Percentiles rank a stretch among this genome's conserved stretches.
Evolutionary conservation across 2,113 vertebrate species (phyloP).

Genomic region (Siphamia tubifer): DNA sequence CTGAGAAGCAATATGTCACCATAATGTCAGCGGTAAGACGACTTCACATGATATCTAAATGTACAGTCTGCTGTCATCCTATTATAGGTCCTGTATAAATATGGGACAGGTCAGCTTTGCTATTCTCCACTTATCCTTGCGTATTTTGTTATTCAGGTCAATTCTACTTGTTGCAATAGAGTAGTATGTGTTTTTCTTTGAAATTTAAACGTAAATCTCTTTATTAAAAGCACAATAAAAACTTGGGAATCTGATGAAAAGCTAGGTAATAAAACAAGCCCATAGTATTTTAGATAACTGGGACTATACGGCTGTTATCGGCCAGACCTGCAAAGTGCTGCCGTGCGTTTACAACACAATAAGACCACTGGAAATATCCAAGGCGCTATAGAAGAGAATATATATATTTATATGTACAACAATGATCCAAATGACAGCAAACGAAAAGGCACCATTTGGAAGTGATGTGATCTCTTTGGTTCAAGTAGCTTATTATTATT

Average conservation of each 20-base stretch:
- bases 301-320: background rate
- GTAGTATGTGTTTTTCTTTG: background rate
- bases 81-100: slow-evolving; percentile 50
- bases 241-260: background rate
- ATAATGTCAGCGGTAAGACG: slow-evolving; percentile 69
- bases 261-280: background rate
- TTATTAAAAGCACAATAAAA: background rate
- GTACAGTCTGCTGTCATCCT: slow-evolving; percentile 56
- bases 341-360: background rate
- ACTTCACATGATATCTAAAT: slow-evolving; percentile 67
- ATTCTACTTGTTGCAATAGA: slow-evolving; percentile 61
- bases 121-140: slow-evolving; percentile 53
- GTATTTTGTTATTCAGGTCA: slow-evolving; percentile 10
- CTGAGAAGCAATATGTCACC: slow-evolving; percentile 68
- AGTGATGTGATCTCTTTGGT: too few relatives aligned
- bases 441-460: background rate
- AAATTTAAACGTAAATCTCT: background rate
- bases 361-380: slow-evolving; percentile 1
- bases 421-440: background rate
- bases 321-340: slow-evolving; percentile 1
- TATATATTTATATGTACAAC: background rate
- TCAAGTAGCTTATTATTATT: background rate
- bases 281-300: slow-evolving; percentile 16
- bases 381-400: background rate
- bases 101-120: slow-evolving; percentile 36